These are phyloP conservation scores for Podarcis lilfordi DNA, from an alignment of 2,797 vertebrate genomes.

Conservation along the genomic window DNA sequence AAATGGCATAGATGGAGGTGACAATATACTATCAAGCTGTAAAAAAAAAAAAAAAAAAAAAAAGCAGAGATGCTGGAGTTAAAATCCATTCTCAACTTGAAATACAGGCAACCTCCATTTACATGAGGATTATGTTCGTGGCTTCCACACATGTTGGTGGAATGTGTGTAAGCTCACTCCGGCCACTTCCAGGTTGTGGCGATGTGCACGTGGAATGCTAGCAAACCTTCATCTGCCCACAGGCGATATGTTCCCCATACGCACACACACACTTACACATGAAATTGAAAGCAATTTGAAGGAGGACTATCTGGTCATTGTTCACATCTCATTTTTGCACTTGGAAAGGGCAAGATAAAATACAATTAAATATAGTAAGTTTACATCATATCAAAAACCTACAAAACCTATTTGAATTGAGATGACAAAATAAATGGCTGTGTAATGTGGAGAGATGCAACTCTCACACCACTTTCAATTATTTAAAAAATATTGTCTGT, in stretches of 20 bases:
- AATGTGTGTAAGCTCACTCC: too few species aligned
- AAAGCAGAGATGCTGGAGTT: neutral
- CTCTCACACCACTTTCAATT: neutral
- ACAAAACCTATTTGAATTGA: neutral
- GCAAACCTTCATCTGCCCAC: neutral
- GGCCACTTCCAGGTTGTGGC: too few species aligned
- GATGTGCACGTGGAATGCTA: too few species aligned
- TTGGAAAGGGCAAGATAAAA: neutral
- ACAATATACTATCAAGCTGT: constrained; percentile 90
- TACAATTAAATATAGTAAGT: neutral
- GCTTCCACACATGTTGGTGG: too few species aligned
- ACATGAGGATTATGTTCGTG: too few species aligned
- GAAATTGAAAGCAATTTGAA: neutral
- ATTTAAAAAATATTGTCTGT: neutral
- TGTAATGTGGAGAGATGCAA: neutral
- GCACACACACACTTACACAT: too few species aligned
- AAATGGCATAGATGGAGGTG: constrained; percentile 83
- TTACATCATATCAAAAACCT: neutral
- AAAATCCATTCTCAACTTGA: neutral
- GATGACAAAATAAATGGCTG: neutral
- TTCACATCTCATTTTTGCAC: neutral
- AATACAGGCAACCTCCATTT: neutral
- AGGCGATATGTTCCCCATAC: neutral
- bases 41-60: constrained; percentile 55
- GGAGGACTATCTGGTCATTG: neutral